phyloP scores from a whole-genome alignment of 2,113 vertebrate species.

The Oncorhynchus keta region DNA sequence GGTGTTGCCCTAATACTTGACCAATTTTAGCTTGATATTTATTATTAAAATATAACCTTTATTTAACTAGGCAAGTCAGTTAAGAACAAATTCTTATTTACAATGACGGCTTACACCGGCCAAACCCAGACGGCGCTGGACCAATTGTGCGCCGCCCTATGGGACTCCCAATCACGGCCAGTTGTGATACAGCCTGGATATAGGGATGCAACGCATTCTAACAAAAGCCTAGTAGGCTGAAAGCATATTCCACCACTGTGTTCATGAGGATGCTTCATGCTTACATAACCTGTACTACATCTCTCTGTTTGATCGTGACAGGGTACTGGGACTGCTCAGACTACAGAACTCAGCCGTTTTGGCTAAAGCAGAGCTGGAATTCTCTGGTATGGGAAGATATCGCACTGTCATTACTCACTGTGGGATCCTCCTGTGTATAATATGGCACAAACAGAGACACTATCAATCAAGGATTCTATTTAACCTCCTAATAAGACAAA shows the following conservation, averaged over 20 bases:
- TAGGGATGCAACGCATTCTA: background rate
- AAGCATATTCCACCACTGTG: background rate
- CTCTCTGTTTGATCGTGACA: background rate
- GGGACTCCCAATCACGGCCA: no score
- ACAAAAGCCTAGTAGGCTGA: background rate
- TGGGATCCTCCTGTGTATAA: conserved; percentile 11
- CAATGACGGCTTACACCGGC: no score
- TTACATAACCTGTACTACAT: background rate
- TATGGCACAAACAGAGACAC: conserved; percentile 20
- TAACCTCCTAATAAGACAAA: no score
- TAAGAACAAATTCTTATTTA: no score
- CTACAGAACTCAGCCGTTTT: conserved; percentile 10
- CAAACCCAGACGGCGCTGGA: no score
- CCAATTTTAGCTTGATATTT: background rate
- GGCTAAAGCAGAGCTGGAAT: background rate
- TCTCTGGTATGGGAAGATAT: background rate
- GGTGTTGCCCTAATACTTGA: no score
- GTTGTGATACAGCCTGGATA: no score
- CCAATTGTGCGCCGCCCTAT: no score
- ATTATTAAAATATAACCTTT: no score
- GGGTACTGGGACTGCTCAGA: background rate
- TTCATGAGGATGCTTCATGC: background rate
- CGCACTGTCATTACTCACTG: conserved; percentile 29
- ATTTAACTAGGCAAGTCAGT: no score
- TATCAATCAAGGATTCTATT: conserved; percentile 13